phyloP scores from a whole-genome alignment of 2,888 invertebrate genomes.

The Horisme vitalbata region DNA sequence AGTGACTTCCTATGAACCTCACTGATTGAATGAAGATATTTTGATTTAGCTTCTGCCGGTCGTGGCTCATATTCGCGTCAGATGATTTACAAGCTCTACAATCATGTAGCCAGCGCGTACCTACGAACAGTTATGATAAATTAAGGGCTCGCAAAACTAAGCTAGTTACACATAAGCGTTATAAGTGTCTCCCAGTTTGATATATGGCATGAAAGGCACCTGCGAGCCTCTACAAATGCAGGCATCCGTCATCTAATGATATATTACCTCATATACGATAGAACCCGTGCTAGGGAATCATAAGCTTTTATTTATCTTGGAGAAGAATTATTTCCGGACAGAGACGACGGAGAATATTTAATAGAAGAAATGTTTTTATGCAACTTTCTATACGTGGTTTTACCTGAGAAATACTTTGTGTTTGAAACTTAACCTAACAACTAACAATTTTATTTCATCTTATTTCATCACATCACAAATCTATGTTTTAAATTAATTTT shows the following conservation, averaged over 20 bases:
- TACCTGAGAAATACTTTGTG: no score
- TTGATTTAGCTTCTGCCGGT: no score
- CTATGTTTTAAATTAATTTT: no score
- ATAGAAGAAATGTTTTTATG: constrained; percentile 4
- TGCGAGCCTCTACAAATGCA: constrained; percentile 48
- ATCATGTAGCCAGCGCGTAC: no score
- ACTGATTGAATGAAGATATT: no score
- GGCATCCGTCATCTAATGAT: constrained; percentile 47
- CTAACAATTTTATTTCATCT: no score
- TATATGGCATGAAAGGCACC: constrained; percentile 40
- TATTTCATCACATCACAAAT: no score
- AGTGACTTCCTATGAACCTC: no score
- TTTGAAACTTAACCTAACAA: no score
- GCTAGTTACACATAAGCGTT: constrained; percentile 35
- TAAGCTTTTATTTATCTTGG: constrained; percentile 20
- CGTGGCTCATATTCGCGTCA: no score
- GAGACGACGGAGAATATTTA: constrained; percentile 4
- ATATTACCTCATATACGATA: constrained; percentile 34
- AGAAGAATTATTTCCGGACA: constrained; percentile 16
- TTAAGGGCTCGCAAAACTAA: constrained; percentile 41
- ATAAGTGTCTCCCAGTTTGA: constrained; percentile 33
- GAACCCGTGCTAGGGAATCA: constrained; percentile 11
- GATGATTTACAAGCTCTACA: no score
- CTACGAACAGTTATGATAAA: constrained; percentile 41
- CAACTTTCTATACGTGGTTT: no score